Evolutionary conservation across 2,888 invertebrate species (phyloP).

Genomic region (Kuschelorhynchus macadamiae): DNA sequence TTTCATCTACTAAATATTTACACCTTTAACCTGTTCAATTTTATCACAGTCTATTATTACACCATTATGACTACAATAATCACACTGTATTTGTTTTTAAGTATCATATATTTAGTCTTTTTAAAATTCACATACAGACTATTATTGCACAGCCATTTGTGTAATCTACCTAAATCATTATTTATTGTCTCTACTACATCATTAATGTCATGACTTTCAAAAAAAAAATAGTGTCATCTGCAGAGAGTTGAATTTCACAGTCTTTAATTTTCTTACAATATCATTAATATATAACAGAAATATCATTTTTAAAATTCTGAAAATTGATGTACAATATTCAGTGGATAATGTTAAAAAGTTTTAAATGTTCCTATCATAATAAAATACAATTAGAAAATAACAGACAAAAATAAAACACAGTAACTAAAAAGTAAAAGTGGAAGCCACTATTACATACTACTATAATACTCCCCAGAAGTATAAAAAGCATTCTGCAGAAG

Average conservation of each 20-base stretch:
- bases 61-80: not conserved
- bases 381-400: no score
- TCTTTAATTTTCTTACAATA: not conserved
- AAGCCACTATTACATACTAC: no score
- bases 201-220: not conserved
- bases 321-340: no score
- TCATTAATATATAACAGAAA: not conserved
- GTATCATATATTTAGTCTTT: not conserved
- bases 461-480: no score
- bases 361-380: no score
- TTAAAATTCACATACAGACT: not conserved
- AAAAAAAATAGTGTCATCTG: not conserved
- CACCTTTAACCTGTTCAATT: not conserved
- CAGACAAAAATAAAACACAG: no score
- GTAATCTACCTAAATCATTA: not conserved
- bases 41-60: not conserved
- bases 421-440: no score
- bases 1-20: conserved; percentile 3
- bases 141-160: not conserved
- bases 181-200: not conserved
- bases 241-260: not conserved
- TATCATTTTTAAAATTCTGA: no score
- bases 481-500: no score
- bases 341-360: no score
- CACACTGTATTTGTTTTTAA: not conserved